Conservation (phyloP, 2,888 invertebrate genomes). For the Acrobasis repandana region DNA sequence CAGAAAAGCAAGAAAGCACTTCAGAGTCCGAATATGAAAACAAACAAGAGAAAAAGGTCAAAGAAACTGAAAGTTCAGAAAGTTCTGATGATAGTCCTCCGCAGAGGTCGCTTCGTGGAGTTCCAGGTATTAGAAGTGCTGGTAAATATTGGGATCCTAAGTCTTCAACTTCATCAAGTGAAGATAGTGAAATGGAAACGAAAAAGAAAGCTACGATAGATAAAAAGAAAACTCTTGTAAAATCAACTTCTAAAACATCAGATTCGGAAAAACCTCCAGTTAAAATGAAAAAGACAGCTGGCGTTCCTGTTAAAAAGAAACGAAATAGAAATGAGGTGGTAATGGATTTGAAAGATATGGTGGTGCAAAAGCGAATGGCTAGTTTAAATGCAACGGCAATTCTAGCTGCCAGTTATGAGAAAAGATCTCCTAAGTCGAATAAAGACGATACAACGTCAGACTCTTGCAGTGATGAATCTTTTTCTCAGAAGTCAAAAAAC, state of each 20-base stretch:
- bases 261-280: slow-evolving; percentile 77
- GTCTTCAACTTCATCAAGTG: slow-evolving; percentile 85
- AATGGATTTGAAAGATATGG: slow-evolving; percentile 93
- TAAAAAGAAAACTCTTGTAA: slow-evolving; percentile 68
- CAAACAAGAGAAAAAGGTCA: slow-evolving; percentile 68
- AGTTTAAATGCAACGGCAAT: slow-evolving; percentile 95
- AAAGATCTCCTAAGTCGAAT: slow-evolving; percentile 83
- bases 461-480: slow-evolving; percentile 79
- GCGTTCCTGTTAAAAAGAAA: slow-evolving; percentile 76
- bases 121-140: slow-evolving; percentile 88
- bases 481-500: slow-evolving; percentile 80
- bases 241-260: slow-evolving; percentile 63
- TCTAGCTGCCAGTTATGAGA: slow-evolving; percentile 94
- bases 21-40: slow-evolving; percentile 78
- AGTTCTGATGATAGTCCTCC: slow-evolving; percentile 82
- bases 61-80: slow-evolving; percentile 70
- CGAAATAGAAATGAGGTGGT: slow-evolving; percentile 85
- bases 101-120: slow-evolving; percentile 85
- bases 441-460: slow-evolving; percentile 84
- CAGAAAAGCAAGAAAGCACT: slow-evolving; percentile 70
- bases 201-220: slow-evolving; percentile 61
- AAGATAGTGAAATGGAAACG: slow-evolving; percentile 77
- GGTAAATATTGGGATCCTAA: slow-evolving; percentile 94
- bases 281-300: slow-evolving; percentile 72
- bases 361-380: slow-evolving; percentile 95